Evolutionary conservation across 1,140 invertebrate species (phyloP), one percentile per base, ranked within the genome.

Genomic region (Periplaneta americana): DNA sequence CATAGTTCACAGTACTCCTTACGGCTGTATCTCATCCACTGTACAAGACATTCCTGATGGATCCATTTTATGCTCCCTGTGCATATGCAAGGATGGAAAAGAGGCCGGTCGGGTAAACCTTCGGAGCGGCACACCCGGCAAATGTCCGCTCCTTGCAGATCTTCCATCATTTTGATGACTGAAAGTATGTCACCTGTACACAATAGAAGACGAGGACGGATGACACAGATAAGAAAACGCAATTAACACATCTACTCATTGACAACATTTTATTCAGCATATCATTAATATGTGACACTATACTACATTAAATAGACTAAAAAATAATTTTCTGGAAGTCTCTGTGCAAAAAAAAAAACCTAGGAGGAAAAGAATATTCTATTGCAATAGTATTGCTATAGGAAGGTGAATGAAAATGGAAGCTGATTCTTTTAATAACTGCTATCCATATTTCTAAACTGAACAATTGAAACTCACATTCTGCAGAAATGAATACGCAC

Each of bases 1-100:
- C 99, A 99, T 83, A 99, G 90, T 89, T 99, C 99, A 90, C 99
- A 99, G 86, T 98, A 99, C 89, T 99, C 98, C 90, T 99, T 99
- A 82, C 97, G 92, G 75, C 97, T 99, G 88, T 99, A 99, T 81
- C 95, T 91, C 94, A 96, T 96, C 95, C 95, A 96, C 88, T 96
- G 95, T 82, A 96, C 92, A 37, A 96, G 89, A 87, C 95, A 97
- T 86, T 96, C 95, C 82, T 99, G 98, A 88, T 99, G 98, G 75
- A 99, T 99, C 91, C 96, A 99, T 90, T 99, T 99, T 82, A 99
- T 99, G 83, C 96, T 98, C 74, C 98, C 98, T 17, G 98, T 99
- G 88, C 98, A 99, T 79, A 99, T 98, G 89, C 98, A 99, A 0
- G 98, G 98, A 90, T 99, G 97, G 87, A 98, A 99, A 6, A 99